Evolutionary conservation across 2,888 invertebrate genomes (phyloP).

Genomic region (Mimumesa dahlbomi): DNA sequence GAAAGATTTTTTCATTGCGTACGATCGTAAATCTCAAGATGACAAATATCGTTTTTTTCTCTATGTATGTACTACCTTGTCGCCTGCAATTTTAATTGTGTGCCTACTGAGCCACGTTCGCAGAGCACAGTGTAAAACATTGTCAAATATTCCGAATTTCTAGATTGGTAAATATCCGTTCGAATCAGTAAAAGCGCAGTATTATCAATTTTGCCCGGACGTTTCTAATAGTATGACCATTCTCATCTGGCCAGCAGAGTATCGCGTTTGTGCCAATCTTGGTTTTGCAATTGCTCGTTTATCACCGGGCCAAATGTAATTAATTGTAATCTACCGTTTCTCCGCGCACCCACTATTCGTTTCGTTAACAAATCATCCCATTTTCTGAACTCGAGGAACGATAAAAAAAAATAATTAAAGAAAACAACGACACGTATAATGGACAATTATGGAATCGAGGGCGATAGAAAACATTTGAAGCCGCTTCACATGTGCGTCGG

Average conservation of each 20-base stretch:
- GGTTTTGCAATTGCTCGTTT: slow-evolving; percentile 34
- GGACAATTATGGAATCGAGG: too few relatives aligned
- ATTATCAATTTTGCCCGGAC: neutral
- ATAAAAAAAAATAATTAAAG: too few relatives aligned
- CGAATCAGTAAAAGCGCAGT: neutral
- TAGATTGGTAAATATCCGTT: neutral
- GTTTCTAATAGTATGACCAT: neutral
- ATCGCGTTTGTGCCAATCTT: slow-evolving; percentile 26
- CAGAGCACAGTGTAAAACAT: neutral
- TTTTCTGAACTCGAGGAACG: too few relatives aligned
- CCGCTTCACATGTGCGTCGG: slow-evolving; percentile 29
- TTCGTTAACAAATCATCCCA: too few relatives aligned
- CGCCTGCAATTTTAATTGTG: slow-evolving; percentile 7
- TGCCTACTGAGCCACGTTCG: slow-evolving; percentile 8
- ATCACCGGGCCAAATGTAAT: slow-evolving; percentile 2
- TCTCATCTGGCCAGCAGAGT: slow-evolving; percentile 14
- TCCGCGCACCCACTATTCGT: too few relatives aligned
- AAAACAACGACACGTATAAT: too few relatives aligned
- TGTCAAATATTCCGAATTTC: slow-evolving; percentile 2
- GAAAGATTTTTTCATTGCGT: too few relatives aligned
- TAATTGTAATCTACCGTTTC: neutral
- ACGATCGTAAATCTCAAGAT: too few relatives aligned
- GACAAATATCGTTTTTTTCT: too few relatives aligned
- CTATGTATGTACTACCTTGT: too few relatives aligned
- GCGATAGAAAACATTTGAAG: neutral